Conservation (phyloP, 2,888 invertebrate genomes). For the Torymus aiolomorphi region DNA sequence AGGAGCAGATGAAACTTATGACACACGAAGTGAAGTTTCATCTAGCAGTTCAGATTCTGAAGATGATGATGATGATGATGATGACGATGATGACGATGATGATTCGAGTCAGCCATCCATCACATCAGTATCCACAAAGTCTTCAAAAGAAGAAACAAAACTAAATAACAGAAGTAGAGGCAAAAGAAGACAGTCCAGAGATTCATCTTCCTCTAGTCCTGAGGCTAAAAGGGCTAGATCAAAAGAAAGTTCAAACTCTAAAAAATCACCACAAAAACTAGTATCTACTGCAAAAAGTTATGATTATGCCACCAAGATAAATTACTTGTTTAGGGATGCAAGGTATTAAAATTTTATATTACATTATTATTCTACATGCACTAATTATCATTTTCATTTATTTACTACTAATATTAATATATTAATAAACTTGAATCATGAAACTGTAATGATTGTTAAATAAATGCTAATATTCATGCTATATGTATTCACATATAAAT, state of each 20-base stretch:
- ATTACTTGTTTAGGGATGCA: slow-evolving; percentile 95
- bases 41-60: slow-evolving; percentile 82
- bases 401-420: too few species aligned
- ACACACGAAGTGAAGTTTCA: slow-evolving; percentile 92
- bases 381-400: neutral
- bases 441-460: too few species aligned
- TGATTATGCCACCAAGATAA: slow-evolving; percentile 91
- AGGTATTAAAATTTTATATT: slow-evolving; percentile 70
- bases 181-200: slow-evolving; percentile 70
- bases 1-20: slow-evolving; percentile 85
- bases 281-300: slow-evolving; percentile 81
- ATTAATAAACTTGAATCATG: too few species aligned
- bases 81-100: slow-evolving; percentile 53
- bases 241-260: slow-evolving; percentile 67
- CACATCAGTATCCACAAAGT: slow-evolving; percentile 86
- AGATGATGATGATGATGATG: slow-evolving; percentile 45
- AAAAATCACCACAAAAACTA: slow-evolving; percentile 58
- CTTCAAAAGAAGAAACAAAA: slow-evolving; percentile 75
- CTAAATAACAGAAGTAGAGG: slow-evolving; percentile 70
- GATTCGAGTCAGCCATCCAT: slow-evolving; percentile 85
- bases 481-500: too few species aligned
- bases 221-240: slow-evolving; percentile 73
- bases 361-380: neutral
- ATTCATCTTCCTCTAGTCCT: slow-evolving; percentile 72
- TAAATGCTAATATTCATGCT: too few species aligned